Percentiles rank a stretch among this genome's conserved stretches.
Evolutionary conservation across 2,113 vertebrate species (phyloP).

Genomic region (Furnarius figulus): DNA sequence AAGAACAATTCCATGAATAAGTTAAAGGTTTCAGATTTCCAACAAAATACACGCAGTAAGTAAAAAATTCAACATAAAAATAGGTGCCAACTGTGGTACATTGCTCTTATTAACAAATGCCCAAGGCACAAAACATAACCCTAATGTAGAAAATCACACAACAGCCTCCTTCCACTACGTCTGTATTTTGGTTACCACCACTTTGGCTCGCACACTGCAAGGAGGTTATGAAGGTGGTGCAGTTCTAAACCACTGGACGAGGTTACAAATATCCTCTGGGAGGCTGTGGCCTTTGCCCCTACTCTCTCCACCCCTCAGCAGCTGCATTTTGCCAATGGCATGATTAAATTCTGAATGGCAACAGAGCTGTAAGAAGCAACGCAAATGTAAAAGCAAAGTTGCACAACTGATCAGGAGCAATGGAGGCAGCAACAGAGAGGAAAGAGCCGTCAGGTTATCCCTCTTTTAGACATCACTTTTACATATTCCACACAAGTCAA

Average conservation of each 20-base stretch:
- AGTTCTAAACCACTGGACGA: background rate
- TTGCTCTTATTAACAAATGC: background rate
- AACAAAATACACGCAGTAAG: background rate
- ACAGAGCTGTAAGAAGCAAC: background rate
- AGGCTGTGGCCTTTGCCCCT: background rate
- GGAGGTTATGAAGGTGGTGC: fast-evolving
- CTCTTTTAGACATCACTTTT: background rate
- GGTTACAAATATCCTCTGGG: background rate
- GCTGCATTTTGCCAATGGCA: background rate
- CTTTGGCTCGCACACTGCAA: background rate
- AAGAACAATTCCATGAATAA: background rate
- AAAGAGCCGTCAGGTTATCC: background rate
- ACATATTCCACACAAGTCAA: background rate
- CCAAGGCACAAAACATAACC: background rate
- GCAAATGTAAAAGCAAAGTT: background rate
- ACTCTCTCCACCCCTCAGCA: background rate
- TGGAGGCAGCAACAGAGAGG: background rate
- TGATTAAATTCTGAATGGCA: background rate
- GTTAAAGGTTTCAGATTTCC: background rate
- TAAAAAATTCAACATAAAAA: background rate
- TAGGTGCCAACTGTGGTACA: too few relatives aligned
- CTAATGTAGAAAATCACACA: fast-evolving
- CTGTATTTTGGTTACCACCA: background rate
- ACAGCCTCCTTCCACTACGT: fast-evolving
- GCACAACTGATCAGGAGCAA: background rate